phyloP scores from a whole-genome alignment of 2,797 vertebrate species.

The Esox lucius region DNA sequence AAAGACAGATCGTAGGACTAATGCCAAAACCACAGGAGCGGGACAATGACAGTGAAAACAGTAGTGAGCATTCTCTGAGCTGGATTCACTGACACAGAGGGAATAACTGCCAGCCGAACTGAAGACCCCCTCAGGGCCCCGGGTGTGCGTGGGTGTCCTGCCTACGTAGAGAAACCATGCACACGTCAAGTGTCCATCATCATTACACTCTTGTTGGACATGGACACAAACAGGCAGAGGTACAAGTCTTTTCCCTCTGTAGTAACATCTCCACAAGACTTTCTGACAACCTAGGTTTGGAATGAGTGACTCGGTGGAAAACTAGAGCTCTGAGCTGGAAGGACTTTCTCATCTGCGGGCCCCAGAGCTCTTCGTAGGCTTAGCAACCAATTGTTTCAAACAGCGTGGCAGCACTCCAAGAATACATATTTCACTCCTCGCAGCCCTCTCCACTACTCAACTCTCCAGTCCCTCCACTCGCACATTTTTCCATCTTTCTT shows the following conservation, averaged over 20 bases:
- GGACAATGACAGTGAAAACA: slow-evolving; percentile 14
- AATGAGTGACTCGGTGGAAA: slow-evolving; percentile 11
- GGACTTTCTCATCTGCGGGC: neutral
- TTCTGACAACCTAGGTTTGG: slow-evolving; percentile 25
- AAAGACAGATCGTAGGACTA: slow-evolving; percentile 14
- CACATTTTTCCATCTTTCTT: neutral
- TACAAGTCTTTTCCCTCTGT: slow-evolving; percentile 10
- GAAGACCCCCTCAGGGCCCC: slow-evolving; percentile 23
- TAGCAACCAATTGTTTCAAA: slow-evolving; percentile 32
- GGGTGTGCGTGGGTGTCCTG: slow-evolving; percentile 13
- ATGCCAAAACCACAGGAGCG: slow-evolving; percentile 14
- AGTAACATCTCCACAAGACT: slow-evolving; percentile 21
- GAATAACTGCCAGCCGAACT: slow-evolving; percentile 12
- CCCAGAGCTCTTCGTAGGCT: slow-evolving; percentile 4
- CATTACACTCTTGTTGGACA: slow-evolving; percentile 30
- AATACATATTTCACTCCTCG: slow-evolving; percentile 12
- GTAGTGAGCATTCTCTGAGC: neutral
- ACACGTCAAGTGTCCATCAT: slow-evolving; percentile 42
- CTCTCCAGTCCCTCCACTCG: neutral
- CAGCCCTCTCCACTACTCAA: slow-evolving; percentile 10
- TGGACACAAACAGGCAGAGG: slow-evolving; percentile 17
- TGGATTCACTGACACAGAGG: slow-evolving; percentile 15
- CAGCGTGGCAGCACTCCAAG: slow-evolving; percentile 27
- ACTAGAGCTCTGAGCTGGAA: slow-evolving; percentile 5
- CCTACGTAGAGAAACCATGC: slow-evolving; percentile 14